phyloP scores from a whole-genome alignment of 2,888 invertebrate species.

The Tenthredo scrophulariae region DNA sequence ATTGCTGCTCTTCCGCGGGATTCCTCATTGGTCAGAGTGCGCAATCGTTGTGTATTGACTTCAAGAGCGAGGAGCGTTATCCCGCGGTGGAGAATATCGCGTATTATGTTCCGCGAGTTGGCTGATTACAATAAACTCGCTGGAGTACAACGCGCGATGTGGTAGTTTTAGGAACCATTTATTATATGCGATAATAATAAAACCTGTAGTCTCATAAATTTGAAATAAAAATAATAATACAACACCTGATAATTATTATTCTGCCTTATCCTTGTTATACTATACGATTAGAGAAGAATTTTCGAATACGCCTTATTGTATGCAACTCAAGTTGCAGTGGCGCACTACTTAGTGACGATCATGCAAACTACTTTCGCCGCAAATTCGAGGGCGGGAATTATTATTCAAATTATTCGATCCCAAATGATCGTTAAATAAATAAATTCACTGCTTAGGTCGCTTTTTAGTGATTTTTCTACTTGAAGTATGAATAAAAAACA shows the following conservation, averaged over 20 bases:
- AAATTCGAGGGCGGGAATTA: neutral
- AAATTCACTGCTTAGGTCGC: neutral
- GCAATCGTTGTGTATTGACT: slow-evolving; percentile 92
- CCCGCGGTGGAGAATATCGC: slow-evolving; percentile 90
- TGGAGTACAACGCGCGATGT: slow-evolving; percentile 96
- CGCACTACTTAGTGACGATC: neutral
- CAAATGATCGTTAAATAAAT: neutral
- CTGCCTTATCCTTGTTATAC: neutral
- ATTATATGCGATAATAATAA: neutral
- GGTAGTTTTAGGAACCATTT: slow-evolving; percentile 80
- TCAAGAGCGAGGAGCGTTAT: slow-evolving; percentile 92
- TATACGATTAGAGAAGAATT: neutral
- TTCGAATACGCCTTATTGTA: neutral
- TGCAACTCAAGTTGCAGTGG: neutral
- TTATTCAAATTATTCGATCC: neutral
- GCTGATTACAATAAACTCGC: slow-evolving; percentile 96
- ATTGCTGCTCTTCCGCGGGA: slow-evolving; percentile 88
- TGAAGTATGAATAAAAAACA: neutral
- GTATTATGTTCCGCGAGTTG: slow-evolving; percentile 93
- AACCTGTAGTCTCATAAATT: neutral
- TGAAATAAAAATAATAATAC: neutral
- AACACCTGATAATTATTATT: neutral
- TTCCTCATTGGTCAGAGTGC: slow-evolving; percentile 83
- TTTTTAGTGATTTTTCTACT: neutral
- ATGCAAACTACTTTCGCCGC: neutral